A percentile compares a stretch with the other conserved stretches of the same genome.
Conservation (phyloP, 1,140 invertebrate genomes). For the Cepaea nemoralis region DNA sequence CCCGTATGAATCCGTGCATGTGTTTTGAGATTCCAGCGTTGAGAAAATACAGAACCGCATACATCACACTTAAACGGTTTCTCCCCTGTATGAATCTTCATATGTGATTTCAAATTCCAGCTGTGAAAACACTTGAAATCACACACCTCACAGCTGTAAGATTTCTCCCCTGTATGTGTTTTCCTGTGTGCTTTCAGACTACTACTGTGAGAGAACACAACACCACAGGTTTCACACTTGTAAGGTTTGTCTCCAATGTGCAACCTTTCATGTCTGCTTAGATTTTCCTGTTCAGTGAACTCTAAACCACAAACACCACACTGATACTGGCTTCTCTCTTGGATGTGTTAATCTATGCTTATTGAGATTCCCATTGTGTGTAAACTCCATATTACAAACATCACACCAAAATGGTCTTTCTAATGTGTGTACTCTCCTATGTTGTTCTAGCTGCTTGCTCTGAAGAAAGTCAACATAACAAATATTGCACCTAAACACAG, state of each 20-base stretch:
- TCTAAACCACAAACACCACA: slow-evolving; percentile 79
- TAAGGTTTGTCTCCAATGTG: slow-evolving; percentile 82
- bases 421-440: slow-evolving; percentile 48
- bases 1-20: slow-evolving; percentile 39
- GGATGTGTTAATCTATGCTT: slow-evolving; percentile 66
- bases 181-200: slow-evolving; percentile 37
- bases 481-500: slow-evolving; percentile 26
- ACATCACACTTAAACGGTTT: slow-evolving; percentile 81
- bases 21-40: slow-evolving; percentile 8
- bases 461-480: slow-evolving; percentile 28
- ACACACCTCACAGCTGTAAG: slow-evolving; percentile 82
- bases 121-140: slow-evolving; percentile 50
- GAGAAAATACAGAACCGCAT: slow-evolving; percentile 85
- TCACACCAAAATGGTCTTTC: slow-evolving; percentile 72
- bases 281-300: not conserved
- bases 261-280: not conserved
- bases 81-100: slow-evolving; percentile 80
- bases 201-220: slow-evolving; percentile 61
- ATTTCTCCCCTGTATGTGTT: slow-evolving; percentile 32
- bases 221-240: slow-evolving; percentile 86
- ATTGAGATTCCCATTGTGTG: slow-evolving; percentile 86
- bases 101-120: not conserved
- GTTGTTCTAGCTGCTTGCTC: slow-evolving; percentile 40
- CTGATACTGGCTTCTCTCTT: slow-evolving; percentile 28
- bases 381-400: slow-evolving; percentile 89